Conservation (phyloP, 92 coral and sea anemone genomes). For the Palythoa grandis region DNA sequence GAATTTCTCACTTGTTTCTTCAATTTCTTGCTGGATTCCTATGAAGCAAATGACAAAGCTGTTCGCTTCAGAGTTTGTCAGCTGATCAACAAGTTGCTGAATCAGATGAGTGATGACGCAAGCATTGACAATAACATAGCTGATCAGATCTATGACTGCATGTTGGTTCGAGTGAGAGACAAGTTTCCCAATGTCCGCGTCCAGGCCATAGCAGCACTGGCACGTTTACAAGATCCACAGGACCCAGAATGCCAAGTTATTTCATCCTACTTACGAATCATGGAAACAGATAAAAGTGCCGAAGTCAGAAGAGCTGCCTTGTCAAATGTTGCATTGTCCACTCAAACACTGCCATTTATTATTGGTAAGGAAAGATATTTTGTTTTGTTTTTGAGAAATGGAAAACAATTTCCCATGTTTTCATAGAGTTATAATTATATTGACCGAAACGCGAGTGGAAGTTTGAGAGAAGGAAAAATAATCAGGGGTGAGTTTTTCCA, state of each 20-base stretch:
- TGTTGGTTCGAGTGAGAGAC: constrained; percentile 87
- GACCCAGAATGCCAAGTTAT: constrained; percentile 85
- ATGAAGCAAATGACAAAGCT: constrained; percentile 86
- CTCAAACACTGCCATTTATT: constrained; percentile 70
- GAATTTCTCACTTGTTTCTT: constrained; percentile 70
- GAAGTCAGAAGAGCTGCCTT: constrained; percentile 88
- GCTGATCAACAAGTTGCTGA: constrained; percentile 82
- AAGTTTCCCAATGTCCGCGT: constrained; percentile 79
- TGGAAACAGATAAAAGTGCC: constrained; percentile 80
- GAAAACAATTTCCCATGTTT: no score
- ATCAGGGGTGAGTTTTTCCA: no score
- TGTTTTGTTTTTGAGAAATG: background rate
- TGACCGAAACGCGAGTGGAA: no score
- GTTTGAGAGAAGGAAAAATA: no score
- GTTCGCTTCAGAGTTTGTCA: constrained; percentile 93
- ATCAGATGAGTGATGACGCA: constrained; percentile 86
- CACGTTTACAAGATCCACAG: constrained; percentile 89
- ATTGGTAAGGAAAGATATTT: constrained; percentile 64
- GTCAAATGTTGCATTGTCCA: constrained; percentile 70
- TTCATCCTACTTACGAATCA: constrained; percentile 66
- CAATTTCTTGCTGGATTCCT: constrained; percentile 72
- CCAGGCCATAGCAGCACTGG: constrained; percentile 89
- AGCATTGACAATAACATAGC: constrained; percentile 93
- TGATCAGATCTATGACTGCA: constrained; percentile 76
- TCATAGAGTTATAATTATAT: no score